A percentile compares a stretch with the other conserved stretches of the same genome.
phyloP scores from a whole-genome alignment of 2,797 vertebrate species.

The Pseudomugil tenellus region DNA sequence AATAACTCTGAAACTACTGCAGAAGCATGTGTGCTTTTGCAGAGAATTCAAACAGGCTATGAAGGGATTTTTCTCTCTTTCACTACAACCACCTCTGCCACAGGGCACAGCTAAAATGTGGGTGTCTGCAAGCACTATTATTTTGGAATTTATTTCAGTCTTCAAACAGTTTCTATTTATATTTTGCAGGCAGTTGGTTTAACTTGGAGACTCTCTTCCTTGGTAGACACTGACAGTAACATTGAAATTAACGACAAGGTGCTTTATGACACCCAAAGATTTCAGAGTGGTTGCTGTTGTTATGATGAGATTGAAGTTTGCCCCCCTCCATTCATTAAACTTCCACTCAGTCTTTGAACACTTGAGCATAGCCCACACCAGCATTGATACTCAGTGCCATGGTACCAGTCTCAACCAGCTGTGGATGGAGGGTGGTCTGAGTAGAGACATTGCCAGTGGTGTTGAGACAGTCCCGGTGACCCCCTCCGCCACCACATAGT shows the following conservation, averaged over 20 bases:
- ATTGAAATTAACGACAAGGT: conserved; percentile 10
- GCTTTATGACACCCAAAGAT: conserved; percentile 6
- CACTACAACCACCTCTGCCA: conserved; percentile 31
- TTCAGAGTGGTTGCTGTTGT: conserved; percentile 46
- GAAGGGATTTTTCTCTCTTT: conserved; percentile 36
- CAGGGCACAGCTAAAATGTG: conserved; percentile 56
- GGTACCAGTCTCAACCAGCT: conserved; percentile 80
- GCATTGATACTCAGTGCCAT: conserved; percentile 52
- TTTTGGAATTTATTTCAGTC: conserved; percentile 46
- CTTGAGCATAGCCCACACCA: conserved; percentile 54
- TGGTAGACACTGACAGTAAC: background rate
- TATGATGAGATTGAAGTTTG: conserved; percentile 58
- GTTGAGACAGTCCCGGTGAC: conserved; percentile 52
- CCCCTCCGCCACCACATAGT: conserved; percentile 43
- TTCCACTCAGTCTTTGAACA: conserved; percentile 57
- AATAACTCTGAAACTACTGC: conserved; percentile 12
- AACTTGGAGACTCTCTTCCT: conserved; percentile 30
- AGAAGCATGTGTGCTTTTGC: conserved; percentile 21
- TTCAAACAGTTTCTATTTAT: conserved; percentile 66
- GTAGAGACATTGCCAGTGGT: conserved; percentile 53
- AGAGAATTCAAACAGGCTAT: conserved; percentile 25
- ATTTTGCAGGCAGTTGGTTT: conserved; percentile 48
- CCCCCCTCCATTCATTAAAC: conserved; percentile 49
- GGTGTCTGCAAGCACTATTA: conserved; percentile 48
- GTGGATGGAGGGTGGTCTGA: conserved; percentile 65